Conservation (phyloP, 2,113 vertebrate species). For the Actenoides lindsayi region DNA sequence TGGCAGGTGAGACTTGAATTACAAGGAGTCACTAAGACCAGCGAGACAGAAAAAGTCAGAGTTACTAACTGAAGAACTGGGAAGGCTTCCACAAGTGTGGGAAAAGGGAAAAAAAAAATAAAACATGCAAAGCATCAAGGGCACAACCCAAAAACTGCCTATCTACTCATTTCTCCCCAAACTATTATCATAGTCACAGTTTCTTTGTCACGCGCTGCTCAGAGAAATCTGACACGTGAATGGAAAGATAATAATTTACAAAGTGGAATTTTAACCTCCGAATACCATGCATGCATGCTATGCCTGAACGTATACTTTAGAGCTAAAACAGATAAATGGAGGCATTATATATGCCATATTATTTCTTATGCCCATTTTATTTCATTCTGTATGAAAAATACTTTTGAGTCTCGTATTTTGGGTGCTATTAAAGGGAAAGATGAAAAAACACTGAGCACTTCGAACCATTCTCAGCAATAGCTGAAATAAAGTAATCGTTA, state of each 20-base stretch:
- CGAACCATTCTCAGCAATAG: neutral
- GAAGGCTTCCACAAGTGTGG: neutral
- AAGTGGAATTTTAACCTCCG: neutral
- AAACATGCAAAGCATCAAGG: neutral
- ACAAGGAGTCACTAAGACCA: neutral
- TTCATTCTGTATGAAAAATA: neutral
- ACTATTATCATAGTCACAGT: neutral
- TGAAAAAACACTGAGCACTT: neutral
- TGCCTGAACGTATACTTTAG: neutral
- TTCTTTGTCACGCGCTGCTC: neutral
- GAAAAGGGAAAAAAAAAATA: neutral
- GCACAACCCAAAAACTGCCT: neutral
- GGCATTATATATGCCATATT: neutral
- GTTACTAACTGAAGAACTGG: neutral
- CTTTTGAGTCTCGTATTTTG: rapidly evolving
- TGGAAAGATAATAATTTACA: neutral
- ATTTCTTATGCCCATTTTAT: neutral
- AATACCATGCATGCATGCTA: rapidly evolving
- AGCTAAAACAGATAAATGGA: neutral
- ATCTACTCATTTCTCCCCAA: neutral
- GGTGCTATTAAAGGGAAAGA: neutral
- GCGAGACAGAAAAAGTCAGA: neutral
- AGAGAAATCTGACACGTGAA: neutral
- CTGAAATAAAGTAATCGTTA: neutral
- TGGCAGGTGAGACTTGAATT: neutral